These are phyloP conservation scores for Homarus gammarus DNA, from an alignment of 2,888 invertebrate genomes.

Conservation along the genomic window DNA sequence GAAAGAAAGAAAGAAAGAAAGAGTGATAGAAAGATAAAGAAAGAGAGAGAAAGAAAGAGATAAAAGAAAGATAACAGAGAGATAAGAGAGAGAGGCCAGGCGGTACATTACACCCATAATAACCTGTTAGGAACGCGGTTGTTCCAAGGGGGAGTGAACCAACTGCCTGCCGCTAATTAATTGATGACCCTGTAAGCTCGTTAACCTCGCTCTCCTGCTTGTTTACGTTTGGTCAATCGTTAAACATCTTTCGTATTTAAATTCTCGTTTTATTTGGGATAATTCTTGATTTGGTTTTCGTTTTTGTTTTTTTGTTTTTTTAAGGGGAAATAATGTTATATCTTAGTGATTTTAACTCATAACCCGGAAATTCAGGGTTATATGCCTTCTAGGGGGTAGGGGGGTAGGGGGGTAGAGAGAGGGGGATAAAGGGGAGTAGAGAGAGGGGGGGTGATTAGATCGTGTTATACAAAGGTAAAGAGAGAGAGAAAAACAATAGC, in stretches of 20 bases:
- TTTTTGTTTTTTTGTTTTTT: no score
- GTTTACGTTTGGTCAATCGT: not conserved
- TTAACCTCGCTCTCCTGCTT: constrained; percentile 1
- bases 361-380: no score
- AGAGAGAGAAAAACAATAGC: not conserved
- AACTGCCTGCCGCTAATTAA: constrained; percentile 24
- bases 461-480: not conserved
- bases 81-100: not conserved
- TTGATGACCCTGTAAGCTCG: constrained; percentile 25
- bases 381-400: no score
- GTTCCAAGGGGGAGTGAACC: constrained; percentile 9
- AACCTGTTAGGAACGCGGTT: constrained; percentile 7
- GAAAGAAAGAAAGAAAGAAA: not conserved
- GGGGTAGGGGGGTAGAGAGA: no score
- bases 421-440: constrained; percentile 3
- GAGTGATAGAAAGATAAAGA: not conserved
- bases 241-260: not conserved
- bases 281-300: no score
- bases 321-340: no score
- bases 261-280: constrained; percentile 3
- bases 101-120: constrained; percentile 12
- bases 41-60: not conserved
- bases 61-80: not conserved
- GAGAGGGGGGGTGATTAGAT: not conserved
- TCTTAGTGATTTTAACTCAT: no score